Conservation (phyloP, 2,888 invertebrate genomes). For the Drosophila acutilabella region DNA sequence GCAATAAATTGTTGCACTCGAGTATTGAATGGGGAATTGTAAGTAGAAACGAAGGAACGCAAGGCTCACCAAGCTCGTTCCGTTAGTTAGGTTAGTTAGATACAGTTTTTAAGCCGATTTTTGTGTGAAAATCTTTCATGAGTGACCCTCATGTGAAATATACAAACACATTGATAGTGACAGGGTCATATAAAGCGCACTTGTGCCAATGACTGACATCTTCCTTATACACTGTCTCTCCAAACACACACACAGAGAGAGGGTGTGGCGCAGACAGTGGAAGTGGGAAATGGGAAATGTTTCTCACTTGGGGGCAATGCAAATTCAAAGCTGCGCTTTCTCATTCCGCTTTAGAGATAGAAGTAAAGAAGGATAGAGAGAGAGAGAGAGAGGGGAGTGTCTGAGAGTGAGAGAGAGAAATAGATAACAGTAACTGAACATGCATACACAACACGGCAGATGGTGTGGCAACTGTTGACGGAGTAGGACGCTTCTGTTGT, state of each 20-base stretch:
- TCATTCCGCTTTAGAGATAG: slow-evolving; percentile 12
- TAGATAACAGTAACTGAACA: slow-evolving; percentile 30
- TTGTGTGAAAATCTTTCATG: slow-evolving; percentile 31
- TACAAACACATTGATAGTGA: slow-evolving; percentile 54
- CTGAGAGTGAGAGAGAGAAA: neutral
- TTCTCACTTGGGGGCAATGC: slow-evolving; percentile 59
- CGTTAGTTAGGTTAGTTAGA: too few relatives aligned
- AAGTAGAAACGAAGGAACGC: too few relatives aligned
- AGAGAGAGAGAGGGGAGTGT: neutral
- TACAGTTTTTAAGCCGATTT: neutral
- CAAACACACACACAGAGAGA: slow-evolving; percentile 5
- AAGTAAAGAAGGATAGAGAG: neutral
- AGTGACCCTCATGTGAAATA: slow-evolving; percentile 46
- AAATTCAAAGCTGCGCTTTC: slow-evolving; percentile 56
- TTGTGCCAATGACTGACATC: slow-evolving; percentile 78
- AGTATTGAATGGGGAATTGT: too few relatives aligned
- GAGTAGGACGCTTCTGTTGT: slow-evolving; percentile 28
- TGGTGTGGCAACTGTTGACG: slow-evolving; percentile 52
- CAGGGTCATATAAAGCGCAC: slow-evolving; percentile 57
- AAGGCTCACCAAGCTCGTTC: too few relatives aligned
- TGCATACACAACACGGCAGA: slow-evolving; percentile 30
- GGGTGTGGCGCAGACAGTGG: slow-evolving; percentile 1
- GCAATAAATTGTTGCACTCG: neutral
- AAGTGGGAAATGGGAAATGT: slow-evolving; percentile 24
- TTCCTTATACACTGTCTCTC: slow-evolving; percentile 19